Base-by-base conservation (phyloP, 2,797 vertebrate species). In the Enteromius anoplus region DNA sequence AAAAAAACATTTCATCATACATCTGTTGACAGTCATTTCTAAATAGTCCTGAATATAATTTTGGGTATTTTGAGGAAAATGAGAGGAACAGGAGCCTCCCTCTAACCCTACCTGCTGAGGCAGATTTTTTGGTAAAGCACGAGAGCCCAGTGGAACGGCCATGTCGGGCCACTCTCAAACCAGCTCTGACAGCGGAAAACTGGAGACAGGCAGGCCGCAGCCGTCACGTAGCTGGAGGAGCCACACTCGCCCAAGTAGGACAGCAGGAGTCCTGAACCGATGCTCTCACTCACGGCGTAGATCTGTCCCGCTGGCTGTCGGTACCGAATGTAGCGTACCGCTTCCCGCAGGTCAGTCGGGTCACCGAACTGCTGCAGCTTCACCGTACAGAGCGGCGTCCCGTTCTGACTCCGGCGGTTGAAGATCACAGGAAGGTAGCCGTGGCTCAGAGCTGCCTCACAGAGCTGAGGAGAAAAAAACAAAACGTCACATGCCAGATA, bases 161-260 rank as follows among this genome's bases (percentile, higher is more conserved):
- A 92, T 53, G 90, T 88, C n/a, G 94, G 88, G 12, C 94, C 94
- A 1, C 51, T 92, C 89, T 96, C 95, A 82, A 95, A 96, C 96
- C 96, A 96, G 89, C 90, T 93, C 91, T 96, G 95, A 84, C 95
- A 94, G 81, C 95, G 94, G 85, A 96, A 96, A 80, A 96, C 85
- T 0, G 95, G 95, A 0, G 96, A 96, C 83, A 96, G 91, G 88
- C 95, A 96, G 84, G 93, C 94, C 0, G 95, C 96, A 0, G 95
- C 95, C 0, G 95, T 95, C 89, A 96, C 69, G 2, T 96, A 96
- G 87, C 96, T 96, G 49, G 96, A 96, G 0, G 95, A 96, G 9
- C 96, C 96, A 8, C 96, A 96, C 88, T 96, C 96, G 1, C 96
- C 96, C 49, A 96, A 91, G 89, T 96, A 96, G 14, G 96, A 96